Evolutionary conservation across 2,113 vertebrate species (phyloP).

Genomic region (Trogon surrucura): DNA sequence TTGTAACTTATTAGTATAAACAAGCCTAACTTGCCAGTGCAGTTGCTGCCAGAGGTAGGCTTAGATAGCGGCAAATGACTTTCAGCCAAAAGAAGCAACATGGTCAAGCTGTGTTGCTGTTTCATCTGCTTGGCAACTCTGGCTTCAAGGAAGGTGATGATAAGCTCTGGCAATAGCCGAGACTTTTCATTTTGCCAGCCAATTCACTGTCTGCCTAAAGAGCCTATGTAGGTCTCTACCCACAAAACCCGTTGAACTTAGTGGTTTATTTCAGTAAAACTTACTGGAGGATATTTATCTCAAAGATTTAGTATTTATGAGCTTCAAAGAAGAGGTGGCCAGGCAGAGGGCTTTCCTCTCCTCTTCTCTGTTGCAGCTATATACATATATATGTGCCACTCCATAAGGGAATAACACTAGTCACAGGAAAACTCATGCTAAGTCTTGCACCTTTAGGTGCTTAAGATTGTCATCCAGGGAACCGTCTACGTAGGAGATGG

Average conservation of each 20-base stretch:
- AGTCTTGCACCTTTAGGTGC: background rate
- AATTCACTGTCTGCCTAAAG: background rate
- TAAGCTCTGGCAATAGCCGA: background rate
- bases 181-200: background rate
- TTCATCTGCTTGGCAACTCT: background rate
- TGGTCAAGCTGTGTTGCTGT: background rate
- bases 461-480: background rate
- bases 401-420: background rate
- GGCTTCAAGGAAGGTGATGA: background rate
- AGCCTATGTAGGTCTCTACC: background rate
- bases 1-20: too few species aligned
- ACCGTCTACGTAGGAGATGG: background rate
- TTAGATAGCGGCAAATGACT: background rate
- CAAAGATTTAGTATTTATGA: background rate
- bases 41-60: background rate
- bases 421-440: background rate
- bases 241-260: background rate
- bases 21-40: too few species aligned
- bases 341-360: background rate
- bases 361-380: background rate
- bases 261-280: background rate
- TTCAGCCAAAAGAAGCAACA: background rate
- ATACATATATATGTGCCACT: background rate
- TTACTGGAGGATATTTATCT: background rate
- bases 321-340: background rate